Conservation (phyloP, 2,888 invertebrate genomes). For the Drosophila prostipennis region DNA sequence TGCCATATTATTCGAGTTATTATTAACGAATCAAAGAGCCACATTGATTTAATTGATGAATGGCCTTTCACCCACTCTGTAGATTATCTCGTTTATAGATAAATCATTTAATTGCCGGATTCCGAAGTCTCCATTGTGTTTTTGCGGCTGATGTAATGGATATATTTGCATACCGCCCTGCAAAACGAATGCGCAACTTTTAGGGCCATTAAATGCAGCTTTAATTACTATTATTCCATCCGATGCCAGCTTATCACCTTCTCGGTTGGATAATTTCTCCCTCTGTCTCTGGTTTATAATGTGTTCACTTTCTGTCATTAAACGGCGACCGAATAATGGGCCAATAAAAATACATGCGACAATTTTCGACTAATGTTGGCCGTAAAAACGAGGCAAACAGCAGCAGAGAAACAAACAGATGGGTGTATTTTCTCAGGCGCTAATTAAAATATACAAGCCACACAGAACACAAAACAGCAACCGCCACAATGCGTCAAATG, state of each 20-base stretch:
- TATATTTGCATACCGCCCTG: conserved; percentile 28
- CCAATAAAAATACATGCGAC: conserved; percentile 33
- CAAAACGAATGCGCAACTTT: conserved; percentile 34
- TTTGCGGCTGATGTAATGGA: conserved; percentile 22
- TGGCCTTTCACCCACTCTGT: neutral
- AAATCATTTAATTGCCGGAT: conserved; percentile 14
- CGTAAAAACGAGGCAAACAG: conserved; percentile 31
- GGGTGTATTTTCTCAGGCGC: conserved; percentile 50
- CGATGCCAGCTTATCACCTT: conserved; percentile 38
- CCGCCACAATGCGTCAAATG: conserved; percentile 67
- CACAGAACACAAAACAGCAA: conserved; percentile 8
- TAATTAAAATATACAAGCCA: conserved; percentile 64
- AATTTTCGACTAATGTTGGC: conserved; percentile 52
- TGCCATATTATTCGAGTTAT: neutral
- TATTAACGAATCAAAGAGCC: neutral
- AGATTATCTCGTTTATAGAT: conserved; percentile 20
- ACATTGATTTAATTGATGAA: conserved; percentile 25
- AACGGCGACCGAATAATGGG: conserved; percentile 34
- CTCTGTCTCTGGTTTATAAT: conserved; percentile 41
- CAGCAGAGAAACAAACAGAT: conserved; percentile 11
- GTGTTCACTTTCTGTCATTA: conserved; percentile 52
- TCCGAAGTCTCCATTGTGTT: conserved; percentile 5
- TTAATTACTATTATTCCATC: conserved; percentile 30
- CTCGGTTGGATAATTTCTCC: conserved; percentile 36
- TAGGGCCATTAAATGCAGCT: conserved; percentile 42